phyloP scores from a whole-genome alignment of 2,888 invertebrate species.

The Frankliniella intonsa region DNA sequence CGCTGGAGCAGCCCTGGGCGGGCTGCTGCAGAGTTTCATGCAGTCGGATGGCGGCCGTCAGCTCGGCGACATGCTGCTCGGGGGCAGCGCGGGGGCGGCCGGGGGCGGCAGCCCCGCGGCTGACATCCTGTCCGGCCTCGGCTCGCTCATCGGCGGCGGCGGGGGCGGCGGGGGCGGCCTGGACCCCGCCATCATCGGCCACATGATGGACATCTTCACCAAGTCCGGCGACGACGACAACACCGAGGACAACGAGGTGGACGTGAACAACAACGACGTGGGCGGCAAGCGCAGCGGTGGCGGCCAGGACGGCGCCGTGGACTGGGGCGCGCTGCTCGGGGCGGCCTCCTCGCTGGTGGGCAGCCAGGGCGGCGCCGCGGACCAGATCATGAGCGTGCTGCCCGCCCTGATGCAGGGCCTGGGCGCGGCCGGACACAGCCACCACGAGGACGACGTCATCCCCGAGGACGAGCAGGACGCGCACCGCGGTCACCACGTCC shows the following conservation, averaged over 20 bases:
- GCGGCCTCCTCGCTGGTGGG: slow-evolving; percentile 36
- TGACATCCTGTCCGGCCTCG: slow-evolving; percentile 45
- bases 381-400: slow-evolving; percentile 52
- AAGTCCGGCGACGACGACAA: slow-evolving; percentile 40
- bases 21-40: slow-evolving; percentile 52
- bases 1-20: slow-evolving; percentile 45
- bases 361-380: slow-evolving; percentile 42
- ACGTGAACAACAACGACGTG: slow-evolving; percentile 37
- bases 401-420: slow-evolving; percentile 65
- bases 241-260: slow-evolving; percentile 36
- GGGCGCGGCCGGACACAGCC: slow-evolving; percentile 44
- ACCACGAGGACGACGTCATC: slow-evolving; percentile 47
- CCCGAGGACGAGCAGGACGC: slow-evolving; percentile 58
- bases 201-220: slow-evolving; percentile 54
- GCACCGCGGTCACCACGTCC: slow-evolving; percentile 55
- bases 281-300: slow-evolving; percentile 30
- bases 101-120: slow-evolving; percentile 41
- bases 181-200: slow-evolving; percentile 56
- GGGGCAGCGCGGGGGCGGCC: slow-evolving; percentile 27
- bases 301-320: slow-evolving; percentile 33
- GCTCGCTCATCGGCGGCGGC: slow-evolving; percentile 40
- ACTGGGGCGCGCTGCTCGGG: slow-evolving; percentile 37
- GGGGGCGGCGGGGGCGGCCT: slow-evolving; percentile 47
- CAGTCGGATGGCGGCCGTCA: slow-evolving; percentile 62
- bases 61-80: slow-evolving; percentile 42